Base-by-base conservation (phyloP, 2,888 invertebrate species). In the Plebejus anna region DNA sequence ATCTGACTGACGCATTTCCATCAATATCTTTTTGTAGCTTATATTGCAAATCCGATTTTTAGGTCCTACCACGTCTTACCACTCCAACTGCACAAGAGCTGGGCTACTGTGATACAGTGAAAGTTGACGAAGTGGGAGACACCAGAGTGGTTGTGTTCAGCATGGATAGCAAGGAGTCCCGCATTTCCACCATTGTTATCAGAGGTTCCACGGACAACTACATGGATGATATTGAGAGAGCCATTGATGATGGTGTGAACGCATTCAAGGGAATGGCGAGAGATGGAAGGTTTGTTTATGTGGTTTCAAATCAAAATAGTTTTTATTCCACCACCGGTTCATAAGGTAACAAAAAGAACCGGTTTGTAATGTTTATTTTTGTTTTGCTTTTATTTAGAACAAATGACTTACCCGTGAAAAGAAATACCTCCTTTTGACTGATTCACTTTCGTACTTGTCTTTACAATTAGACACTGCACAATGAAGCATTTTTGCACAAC, bases 191-290 rank as follows among this genome's bases (percentile, higher is more conserved):
- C 0, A 96, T 99, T 82, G 96, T 99, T 13, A 95, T 99, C 79
- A 96, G 99, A 80, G 99, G 99, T 1, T 97, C 99, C 0, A 99
- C 99, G 4, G 98, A 99, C 81, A 99, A 99, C 89, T 98, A 97
- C 85, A 98, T 99, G 98, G 99, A 99, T 89, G 99, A 99, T 84
- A 97, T 99, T 84, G 99, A 99, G 91, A 95, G 99, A 79, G 98
- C 99, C 42, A 96, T 99, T 83, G 99, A 99, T 91, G 99, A 99
- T 94, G 99, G 99, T 79, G 98, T 99, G 32, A 99, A 99, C 88
- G 99, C 98, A 55, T 99, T 98, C 92, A 99, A 99, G 90, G 97
- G 97, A 76, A 94, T 98, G 59, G 96, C 97, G 0, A 96, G 96
- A 85, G 98, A 96, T 87, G 96, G 96, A 83, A 94, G 94, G 90